A percentile compares a stretch with the other conserved stretches of the same genome.
These are phyloP conservation scores for Trididemnum nubilum DNA, from an alignment of 23 tunicate species.

Conservation along the genomic window DNA sequence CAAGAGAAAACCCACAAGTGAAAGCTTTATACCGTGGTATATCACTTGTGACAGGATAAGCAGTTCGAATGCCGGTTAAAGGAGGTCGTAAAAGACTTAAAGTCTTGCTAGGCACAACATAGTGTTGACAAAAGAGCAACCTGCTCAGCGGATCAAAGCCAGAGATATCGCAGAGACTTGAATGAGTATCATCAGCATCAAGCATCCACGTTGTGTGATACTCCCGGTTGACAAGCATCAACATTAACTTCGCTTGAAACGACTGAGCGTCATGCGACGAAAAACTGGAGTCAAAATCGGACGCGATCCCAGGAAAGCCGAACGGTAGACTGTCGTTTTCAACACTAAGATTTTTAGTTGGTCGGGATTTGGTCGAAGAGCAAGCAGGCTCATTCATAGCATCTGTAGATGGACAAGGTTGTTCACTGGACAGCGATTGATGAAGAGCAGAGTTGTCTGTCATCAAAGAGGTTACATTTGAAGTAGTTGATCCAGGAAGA, in stretches of 20 bases:
- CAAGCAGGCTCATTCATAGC: neutral
- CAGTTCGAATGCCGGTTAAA: constrained; percentile 1
- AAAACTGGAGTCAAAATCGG: too few relatives aligned
- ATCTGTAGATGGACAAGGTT: neutral
- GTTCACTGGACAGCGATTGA: neutral
- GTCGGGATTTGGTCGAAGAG: neutral
- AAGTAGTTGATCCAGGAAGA: neutral
- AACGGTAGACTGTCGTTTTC: neutral
- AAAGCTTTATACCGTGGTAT: constrained; percentile 9
- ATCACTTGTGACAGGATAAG: constrained; percentile 27
- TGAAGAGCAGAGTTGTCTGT: neutral
- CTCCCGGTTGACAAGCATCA: neutral
- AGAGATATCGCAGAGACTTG: constrained; percentile 10
- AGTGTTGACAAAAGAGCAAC: constrained; percentile 13
- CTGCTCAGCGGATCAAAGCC: neutral
- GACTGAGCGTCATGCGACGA: neutral
- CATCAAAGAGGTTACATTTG: neutral
- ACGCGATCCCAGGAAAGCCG: neutral
- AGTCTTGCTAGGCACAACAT: constrained; percentile 12
- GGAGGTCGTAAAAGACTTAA: constrained; percentile 3
- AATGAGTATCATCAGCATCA: constrained; percentile 8
- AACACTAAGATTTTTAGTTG: neutral
- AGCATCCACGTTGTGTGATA: constrained; percentile 12
- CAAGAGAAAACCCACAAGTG: neutral
- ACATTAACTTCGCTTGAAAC: neutral